Evolutionary conservation across 2,113 vertebrate genomes (phyloP).

Genomic region (Trichechus manatus): DNA sequence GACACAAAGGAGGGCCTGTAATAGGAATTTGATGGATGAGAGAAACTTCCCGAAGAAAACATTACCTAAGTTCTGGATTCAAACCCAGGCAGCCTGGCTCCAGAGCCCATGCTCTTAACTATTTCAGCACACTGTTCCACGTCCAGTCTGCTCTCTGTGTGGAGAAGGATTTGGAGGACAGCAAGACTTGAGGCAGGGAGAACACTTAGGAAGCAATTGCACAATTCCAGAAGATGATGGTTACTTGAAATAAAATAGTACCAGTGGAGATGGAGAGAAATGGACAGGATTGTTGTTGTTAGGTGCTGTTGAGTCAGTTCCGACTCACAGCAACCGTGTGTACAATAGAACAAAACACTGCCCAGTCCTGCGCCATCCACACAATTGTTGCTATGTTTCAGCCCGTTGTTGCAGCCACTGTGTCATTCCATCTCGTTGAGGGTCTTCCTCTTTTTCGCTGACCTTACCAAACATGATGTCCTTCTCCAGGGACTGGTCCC

Average conservation of each 20-base stretch:
- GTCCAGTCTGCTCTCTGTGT: not conserved
- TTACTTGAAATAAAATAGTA: not conserved
- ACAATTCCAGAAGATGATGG: not conserved
- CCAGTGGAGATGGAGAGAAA: not conserved
- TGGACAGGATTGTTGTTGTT: not conserved
- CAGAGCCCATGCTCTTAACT: not conserved
- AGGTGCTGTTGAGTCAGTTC: no score
- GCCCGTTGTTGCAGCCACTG: no score
- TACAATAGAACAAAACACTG: no score
- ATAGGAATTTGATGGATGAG: not conserved
- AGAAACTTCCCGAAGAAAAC: not conserved
- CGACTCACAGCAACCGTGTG: no score
- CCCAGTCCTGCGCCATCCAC: no score
- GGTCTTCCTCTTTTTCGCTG: no score
- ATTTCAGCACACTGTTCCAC: rapidly evolving
- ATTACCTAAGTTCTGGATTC: not conserved
- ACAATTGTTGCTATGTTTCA: no score
- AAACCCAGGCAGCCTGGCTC: not conserved
- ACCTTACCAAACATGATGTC: no score
- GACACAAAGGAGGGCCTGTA: not conserved
- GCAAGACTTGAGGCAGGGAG: not conserved
- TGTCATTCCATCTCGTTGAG: no score
- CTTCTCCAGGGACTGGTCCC: no score
- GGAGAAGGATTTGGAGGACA: not conserved
- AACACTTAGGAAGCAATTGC: not conserved